phyloP scores from a whole-genome alignment of 2,888 invertebrate species.

The Epinotia demarniana region DNA sequence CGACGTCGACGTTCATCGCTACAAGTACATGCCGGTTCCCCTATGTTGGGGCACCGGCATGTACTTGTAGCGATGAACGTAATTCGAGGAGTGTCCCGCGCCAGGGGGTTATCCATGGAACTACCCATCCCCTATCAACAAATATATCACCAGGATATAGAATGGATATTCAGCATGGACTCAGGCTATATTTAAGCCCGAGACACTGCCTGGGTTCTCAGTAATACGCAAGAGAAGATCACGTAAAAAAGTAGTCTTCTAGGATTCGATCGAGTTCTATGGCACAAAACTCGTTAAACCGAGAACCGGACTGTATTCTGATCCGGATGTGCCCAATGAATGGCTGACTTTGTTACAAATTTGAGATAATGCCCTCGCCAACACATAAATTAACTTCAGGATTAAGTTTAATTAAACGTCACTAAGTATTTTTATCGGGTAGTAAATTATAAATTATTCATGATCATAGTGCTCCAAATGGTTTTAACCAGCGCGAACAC shows the following conservation, averaged over 20 bases:
- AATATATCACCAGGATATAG: too few species aligned
- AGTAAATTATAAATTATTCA: constrained; percentile 43
- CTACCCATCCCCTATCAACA: too few species aligned
- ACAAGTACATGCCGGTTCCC: too few species aligned
- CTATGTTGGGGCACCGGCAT: too few species aligned
- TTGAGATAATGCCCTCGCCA: constrained; percentile 26
- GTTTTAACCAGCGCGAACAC: constrained; percentile 8
- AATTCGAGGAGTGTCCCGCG: too few species aligned
- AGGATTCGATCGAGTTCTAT: not conserved
- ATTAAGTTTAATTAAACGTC: constrained; percentile 43
- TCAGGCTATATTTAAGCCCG: too few species aligned
- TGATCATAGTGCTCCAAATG: constrained; percentile 26
- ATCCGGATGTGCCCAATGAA: constrained; percentile 21
- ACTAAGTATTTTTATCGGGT: constrained; percentile 38
- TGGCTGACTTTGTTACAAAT: constrained; percentile 25
- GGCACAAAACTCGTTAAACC: constrained; percentile 19
- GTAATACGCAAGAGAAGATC: too few species aligned
- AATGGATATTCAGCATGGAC: too few species aligned
- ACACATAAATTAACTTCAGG: constrained; percentile 35
- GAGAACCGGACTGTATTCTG: constrained; percentile 15
- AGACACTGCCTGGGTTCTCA: too few species aligned
- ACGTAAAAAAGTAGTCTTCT: not conserved
- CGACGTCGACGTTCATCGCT: too few species aligned
- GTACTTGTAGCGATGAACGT: too few species aligned
- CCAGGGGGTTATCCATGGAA: too few species aligned